Base-by-base conservation (phyloP, 2,888 invertebrate genomes). In the Mythimna albipuncta region DNA sequence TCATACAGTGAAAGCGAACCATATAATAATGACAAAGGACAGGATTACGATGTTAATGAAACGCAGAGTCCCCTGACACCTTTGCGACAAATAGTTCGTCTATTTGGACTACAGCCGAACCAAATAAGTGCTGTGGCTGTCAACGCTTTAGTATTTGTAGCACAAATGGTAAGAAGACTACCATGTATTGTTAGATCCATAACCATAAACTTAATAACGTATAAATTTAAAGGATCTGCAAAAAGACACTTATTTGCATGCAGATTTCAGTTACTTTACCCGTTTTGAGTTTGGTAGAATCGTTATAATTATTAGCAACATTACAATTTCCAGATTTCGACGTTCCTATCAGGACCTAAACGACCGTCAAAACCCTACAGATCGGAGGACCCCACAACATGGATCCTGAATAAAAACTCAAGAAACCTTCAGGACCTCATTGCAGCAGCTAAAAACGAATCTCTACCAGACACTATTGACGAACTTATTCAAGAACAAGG, bases 111-210 rank as follows among this genome's bases (percentile, higher is more conserved):
- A 67, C 98, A 98, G 90, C 97, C 97, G 0, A 97, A 97, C 71
- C 98, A 98, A 93, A 96, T 98, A 76, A 98, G 98, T 47, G 98
- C 98, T 0, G 97, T 98, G 57, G 98, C 98, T 19, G 97, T 98
- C 21, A 98, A 98, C 91, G 98, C 98, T 32, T 96, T 98, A 21
- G 97, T 98, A 80, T 98, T 98, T 92, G 97, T 98, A 21, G 98
- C 98, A 1, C 98, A 98, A 94, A 96, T 98, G 97, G 98, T 98
- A 93, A 96, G 85, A 6, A 35, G 7, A 65, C 41, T 54, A 19
- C 19, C 16, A 47, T 47, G 13, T 26, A 35, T 21, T 32, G 2
- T 11, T 19, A 9, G n/a, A 0, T 13, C 26, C 10, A 6, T 52
- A 47, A 9, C 10, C 13, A 52, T 11, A 52, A 44, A 1, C 44